phyloP scores from a whole-genome alignment of 2,797 vertebrate genomes.

The Phalloptychus januarius region DNA sequence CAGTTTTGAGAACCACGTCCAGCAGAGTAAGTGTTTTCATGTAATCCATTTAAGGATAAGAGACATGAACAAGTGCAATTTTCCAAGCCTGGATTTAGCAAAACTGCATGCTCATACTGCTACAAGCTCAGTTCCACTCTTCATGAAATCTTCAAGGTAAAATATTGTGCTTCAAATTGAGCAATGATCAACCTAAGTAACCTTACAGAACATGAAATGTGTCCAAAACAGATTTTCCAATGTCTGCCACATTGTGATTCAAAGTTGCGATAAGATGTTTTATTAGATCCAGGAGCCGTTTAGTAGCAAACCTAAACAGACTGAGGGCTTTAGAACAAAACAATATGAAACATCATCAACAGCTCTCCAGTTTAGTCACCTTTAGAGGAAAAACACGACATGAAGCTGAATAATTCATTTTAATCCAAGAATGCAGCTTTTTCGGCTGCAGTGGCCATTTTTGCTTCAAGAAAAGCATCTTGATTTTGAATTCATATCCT shows the following conservation, averaged over 20 bases:
- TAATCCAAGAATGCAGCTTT: neutral
- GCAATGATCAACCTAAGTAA: slow-evolving; percentile 19
- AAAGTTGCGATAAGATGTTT: neutral
- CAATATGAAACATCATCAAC: neutral
- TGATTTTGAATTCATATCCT: neutral
- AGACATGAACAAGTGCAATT: slow-evolving; percentile 55
- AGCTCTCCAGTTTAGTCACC: slow-evolving; percentile 4
- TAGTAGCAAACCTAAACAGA: slow-evolving; percentile 1
- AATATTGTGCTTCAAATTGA: neutral
- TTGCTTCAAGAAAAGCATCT: neutral
- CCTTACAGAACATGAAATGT: slow-evolving; percentile 5
- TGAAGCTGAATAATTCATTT: neutral
- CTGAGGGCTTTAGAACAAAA: neutral
- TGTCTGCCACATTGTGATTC: neutral
- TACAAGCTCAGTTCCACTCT: slow-evolving; percentile 15
- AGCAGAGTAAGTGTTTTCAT: slow-evolving; percentile 39
- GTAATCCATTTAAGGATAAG: slow-evolving; percentile 62
- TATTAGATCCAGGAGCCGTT: slow-evolving; percentile 2
- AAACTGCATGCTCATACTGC: slow-evolving; percentile 32
- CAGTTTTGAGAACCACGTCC: slow-evolving; percentile 49
- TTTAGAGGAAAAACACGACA: neutral
- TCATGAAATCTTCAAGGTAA: slow-evolving; percentile 13
- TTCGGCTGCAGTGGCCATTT: neutral
- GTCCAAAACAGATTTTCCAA: slow-evolving; percentile 6
- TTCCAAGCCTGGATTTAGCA: slow-evolving; percentile 24